These are phyloP conservation scores for Ennomos erosarius DNA, from an alignment of 2,888 invertebrate genomes.

Conservation along the genomic window DNA sequence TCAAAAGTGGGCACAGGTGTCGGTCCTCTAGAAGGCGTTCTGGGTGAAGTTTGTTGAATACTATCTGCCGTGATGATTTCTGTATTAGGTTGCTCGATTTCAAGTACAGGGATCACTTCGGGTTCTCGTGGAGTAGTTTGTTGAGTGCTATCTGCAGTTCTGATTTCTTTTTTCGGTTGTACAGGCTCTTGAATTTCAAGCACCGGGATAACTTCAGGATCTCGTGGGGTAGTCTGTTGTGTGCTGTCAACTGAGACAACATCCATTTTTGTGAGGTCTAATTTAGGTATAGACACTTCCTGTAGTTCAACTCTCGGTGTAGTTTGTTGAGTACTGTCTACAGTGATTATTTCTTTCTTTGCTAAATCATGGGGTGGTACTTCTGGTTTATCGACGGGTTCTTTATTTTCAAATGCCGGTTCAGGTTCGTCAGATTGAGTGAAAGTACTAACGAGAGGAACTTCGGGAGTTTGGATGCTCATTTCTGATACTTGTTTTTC, in stretches of 20 bases:
- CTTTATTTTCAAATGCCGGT: slow-evolving; percentile 38
- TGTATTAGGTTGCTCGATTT: slow-evolving; percentile 13
- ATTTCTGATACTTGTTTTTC: slow-evolving; percentile 63
- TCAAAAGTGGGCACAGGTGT: slow-evolving; percentile 47
- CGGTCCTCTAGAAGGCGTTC: slow-evolving; percentile 48
- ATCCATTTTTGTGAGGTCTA: slow-evolving; percentile 45
- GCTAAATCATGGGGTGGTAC: slow-evolving; percentile 34
- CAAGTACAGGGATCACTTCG: slow-evolving; percentile 34
- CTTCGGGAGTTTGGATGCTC: slow-evolving; percentile 71
- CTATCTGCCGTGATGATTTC: slow-evolving; percentile 27
- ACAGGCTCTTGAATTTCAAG: slow-evolving; percentile 10
- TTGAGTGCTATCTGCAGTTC: slow-evolving; percentile 41
- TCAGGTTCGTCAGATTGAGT: slow-evolving; percentile 77
- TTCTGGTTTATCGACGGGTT: slow-evolving; percentile 36
- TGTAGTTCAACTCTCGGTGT: too few species aligned
- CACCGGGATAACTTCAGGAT: slow-evolving; percentile 32
- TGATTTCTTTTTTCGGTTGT: slow-evolving; percentile 20
- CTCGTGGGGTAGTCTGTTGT: slow-evolving; percentile 60
- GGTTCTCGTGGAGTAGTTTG: slow-evolving; percentile 54
- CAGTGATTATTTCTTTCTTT: slow-evolving; percentile 47
- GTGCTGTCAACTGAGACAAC: slow-evolving; percentile 52
- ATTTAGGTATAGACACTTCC: slow-evolving; percentile 19
- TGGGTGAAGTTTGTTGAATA: slow-evolving; percentile 85
- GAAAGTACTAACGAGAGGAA: slow-evolving; percentile 64
- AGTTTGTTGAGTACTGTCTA: slow-evolving; percentile 53